A percentile compares a stretch with the other conserved stretches of the same genome.
Conservation (phyloP, 1,140 invertebrate genomes). For the Acromyrmex echinatior region DNA sequence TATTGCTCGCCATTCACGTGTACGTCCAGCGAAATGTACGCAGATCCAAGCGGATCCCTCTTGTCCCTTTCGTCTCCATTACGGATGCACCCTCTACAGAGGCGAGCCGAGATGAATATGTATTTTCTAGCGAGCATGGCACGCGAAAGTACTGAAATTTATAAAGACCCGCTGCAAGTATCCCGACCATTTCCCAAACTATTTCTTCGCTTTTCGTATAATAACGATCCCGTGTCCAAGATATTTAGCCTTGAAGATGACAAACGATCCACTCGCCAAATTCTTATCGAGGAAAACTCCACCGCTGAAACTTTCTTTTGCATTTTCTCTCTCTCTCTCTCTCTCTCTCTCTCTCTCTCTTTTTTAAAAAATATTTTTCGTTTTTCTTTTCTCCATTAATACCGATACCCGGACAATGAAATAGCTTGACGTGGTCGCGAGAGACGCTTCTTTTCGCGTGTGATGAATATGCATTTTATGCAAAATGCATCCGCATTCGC, state of each 20-base stretch:
- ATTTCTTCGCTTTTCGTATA: conserved; percentile 9
- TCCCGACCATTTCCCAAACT: conserved; percentile 27
- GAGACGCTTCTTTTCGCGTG: conserved; percentile 52
- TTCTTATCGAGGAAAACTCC: background rate
- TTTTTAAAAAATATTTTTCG: background rate
- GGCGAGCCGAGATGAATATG: conserved; percentile 55
- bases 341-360: no score
- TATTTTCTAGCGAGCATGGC: conserved; percentile 35
- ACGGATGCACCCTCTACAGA: conserved; percentile 41
- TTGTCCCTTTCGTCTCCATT: conserved; percentile 59
- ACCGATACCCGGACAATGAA: conserved; percentile 37
- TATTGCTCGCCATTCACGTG: conserved; percentile 58
- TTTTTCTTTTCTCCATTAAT: background rate
- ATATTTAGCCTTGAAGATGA: conserved; percentile 25
- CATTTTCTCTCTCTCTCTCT: background rate
- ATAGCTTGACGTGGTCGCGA: background rate
- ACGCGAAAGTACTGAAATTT: conserved; percentile 48
- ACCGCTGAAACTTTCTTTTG: background rate
- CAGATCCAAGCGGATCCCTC: conserved; percentile 52
- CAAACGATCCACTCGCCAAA: background rate
- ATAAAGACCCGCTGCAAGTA: conserved; percentile 26
- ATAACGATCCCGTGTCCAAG: conserved; percentile 1
- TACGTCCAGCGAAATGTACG: conserved; percentile 54
- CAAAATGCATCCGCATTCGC: conserved; percentile 50
- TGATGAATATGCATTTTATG: conserved; percentile 64